Evolutionary conservation across 2,888 invertebrate species (phyloP).

Genomic region (Cerceris ruficornis): DNA sequence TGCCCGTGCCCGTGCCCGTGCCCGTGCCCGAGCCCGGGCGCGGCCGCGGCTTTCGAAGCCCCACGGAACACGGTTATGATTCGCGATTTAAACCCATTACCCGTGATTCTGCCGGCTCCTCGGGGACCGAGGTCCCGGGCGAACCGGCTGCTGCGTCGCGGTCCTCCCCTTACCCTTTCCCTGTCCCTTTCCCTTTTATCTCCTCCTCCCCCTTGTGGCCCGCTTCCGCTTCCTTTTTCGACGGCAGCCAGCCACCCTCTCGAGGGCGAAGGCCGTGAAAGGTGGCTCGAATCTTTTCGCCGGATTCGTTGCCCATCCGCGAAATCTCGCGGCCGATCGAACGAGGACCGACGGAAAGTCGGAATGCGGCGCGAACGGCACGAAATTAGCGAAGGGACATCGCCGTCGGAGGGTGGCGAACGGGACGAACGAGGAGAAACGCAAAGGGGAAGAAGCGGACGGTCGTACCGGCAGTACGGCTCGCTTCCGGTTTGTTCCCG

Average conservation of each 20-base stretch:
- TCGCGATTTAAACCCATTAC: slow-evolving; percentile 50
- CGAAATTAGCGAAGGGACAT: no score
- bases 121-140: neutral
- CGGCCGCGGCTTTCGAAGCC: slow-evolving; percentile 42
- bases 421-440: slow-evolving; percentile 13
- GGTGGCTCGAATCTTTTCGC: no score
- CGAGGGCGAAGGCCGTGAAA: no score
- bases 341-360: no score
- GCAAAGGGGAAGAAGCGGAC: slow-evolving; percentile 18
- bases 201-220: no score
- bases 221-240: no score
- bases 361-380: no score
- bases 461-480: slow-evolving; percentile 21
- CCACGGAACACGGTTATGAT: slow-evolving; percentile 33
- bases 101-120: neutral
- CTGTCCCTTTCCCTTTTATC: no score
- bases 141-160: neutral
- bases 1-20: neutral
- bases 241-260: no score
- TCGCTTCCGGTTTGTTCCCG: slow-evolving; percentile 74
- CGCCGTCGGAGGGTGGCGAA: slow-evolving; percentile 12
- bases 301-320: no score
- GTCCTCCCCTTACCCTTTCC: no score
- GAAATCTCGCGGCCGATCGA: no score
- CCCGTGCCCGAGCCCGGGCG: slow-evolving; percentile 3